Conservation (phyloP, 2,888 invertebrate species). For the Melitaea athalia region DNA sequence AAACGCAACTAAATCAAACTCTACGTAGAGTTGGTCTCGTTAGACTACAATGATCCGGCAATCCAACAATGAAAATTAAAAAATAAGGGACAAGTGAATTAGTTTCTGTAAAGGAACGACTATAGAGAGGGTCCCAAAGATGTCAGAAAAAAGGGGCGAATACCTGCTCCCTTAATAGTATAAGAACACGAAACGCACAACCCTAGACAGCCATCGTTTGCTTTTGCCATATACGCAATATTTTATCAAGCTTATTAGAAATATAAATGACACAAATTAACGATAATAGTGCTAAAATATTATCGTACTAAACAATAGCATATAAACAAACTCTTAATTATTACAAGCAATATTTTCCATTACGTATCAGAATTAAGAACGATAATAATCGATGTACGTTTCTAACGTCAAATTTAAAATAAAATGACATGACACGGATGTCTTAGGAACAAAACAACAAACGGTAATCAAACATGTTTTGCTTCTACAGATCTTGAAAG, state of each 20-base stretch:
- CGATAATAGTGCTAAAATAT: background rate
- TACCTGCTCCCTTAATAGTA: slow-evolving; percentile 61
- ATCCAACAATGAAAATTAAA: slow-evolving; percentile 38
- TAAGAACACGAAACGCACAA: slow-evolving; percentile 19
- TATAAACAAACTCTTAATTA: background rate
- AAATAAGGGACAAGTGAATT: slow-evolving; percentile 44
- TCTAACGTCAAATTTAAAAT: slow-evolving; percentile 32
- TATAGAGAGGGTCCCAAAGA: slow-evolving; percentile 56
- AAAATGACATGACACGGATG: slow-evolving; percentile 62
- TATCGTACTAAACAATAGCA: background rate
- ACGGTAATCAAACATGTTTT: slow-evolving; percentile 74
- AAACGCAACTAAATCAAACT: slow-evolving; percentile 7
- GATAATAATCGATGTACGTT: slow-evolving; percentile 1
- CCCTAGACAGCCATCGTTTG: slow-evolving; percentile 16
- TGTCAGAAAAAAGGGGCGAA: slow-evolving; percentile 67
- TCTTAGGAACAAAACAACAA: slow-evolving; percentile 78
- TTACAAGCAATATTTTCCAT: slow-evolving; percentile 32
- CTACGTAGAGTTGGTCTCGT: slow-evolving; percentile 14
- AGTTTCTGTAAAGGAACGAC: slow-evolving; percentile 48
- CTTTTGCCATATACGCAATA: slow-evolving; percentile 2
- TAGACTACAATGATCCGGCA: slow-evolving; percentile 24
- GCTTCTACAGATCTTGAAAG: slow-evolving; percentile 65
- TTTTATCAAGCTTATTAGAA: slow-evolving; percentile 22
- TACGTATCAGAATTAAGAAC: background rate
- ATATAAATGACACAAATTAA: slow-evolving; percentile 9